Base-by-base conservation (phyloP, 1,140 invertebrate species). In the Meloidogyne chitwoodi region DNA sequence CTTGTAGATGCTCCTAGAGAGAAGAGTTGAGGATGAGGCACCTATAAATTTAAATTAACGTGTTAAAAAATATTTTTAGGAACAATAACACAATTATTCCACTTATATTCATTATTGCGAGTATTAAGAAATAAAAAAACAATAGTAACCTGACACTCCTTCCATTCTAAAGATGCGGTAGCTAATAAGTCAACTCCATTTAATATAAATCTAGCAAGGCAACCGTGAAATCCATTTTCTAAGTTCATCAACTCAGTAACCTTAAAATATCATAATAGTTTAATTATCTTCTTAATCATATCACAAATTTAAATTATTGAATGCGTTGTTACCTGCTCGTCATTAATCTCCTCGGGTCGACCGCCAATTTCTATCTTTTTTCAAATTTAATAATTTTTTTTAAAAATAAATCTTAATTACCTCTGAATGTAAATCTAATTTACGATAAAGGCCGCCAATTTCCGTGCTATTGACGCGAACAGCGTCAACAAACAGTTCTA, bases 351-450 rank as follows among this genome's bases (percentile, higher is more conserved):
- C 29, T 78, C 73, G 8, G 84, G 82, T 41, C 83, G 56, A 10
- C 84, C 84, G 12, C 85, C 86, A 63, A 86, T 85, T 68, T 87
- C 81, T 27, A 86, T 68, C 82, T 86, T 68, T 62, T 81, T 74
- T 19, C 27, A 12, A n/a, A 19, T 0, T 19, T 68, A 31, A 44
- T 65, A 31, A 31, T 34, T 19, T 19, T 10, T 27, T 0, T 38
- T 16, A 41, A 26, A 19, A 44, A 27, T 44, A 10, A 14, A 38
- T 38, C 3, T 8, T 27, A n/a, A 16, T n/a, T 19, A 69, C 27
- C 24, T 48, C 74, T 68, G 76, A 79, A 72, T 86, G 80, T 61
- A 86, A 78, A 76, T 86, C 84, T 24, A 86, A 68, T 70, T 81
- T 86, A 74, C 84, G 65, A 74, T 86, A 87, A 8, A 86, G 69